Conservation (phyloP, 2,113 vertebrate species). For the Hydrolagus affinis region DNA sequence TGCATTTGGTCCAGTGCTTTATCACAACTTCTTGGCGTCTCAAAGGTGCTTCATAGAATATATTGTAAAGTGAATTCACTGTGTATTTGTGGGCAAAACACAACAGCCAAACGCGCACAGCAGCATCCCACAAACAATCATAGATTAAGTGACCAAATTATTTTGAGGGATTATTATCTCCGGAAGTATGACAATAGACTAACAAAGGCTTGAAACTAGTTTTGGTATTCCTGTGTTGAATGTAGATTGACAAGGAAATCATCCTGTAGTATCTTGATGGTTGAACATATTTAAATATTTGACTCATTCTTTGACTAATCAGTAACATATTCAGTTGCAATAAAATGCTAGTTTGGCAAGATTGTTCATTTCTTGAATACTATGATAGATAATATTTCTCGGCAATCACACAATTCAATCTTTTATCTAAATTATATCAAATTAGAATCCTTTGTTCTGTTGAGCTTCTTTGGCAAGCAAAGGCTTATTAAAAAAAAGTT, state of each 20-base stretch:
- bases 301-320: slow-evolving; percentile 15
- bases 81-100: too few species aligned
- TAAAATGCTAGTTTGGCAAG: neutral
- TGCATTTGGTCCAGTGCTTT: too few species aligned
- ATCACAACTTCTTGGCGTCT: too few species aligned
- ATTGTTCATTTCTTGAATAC: neutral
- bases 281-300: slow-evolving; percentile 16
- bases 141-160: too few species aligned
- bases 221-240: neutral
- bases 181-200: too few species aligned
- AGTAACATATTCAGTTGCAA: slow-evolving; percentile 19
- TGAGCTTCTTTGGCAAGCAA: neutral
- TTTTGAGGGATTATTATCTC: too few species aligned
- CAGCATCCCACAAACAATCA: too few species aligned
- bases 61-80: too few species aligned
- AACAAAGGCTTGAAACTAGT: too few species aligned
- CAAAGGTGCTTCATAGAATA: too few species aligned
- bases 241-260: neutral
- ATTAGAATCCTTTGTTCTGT: neutral
- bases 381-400: neutral
- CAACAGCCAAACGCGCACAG: too few species aligned
- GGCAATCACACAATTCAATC: slow-evolving; percentile 7
- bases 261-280: neutral
- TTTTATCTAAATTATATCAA: slow-evolving; percentile 10
- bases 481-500: neutral